Conservation (phyloP, 64 coral and sea anemone genomes). For the Montipora efflorescens region DNA sequence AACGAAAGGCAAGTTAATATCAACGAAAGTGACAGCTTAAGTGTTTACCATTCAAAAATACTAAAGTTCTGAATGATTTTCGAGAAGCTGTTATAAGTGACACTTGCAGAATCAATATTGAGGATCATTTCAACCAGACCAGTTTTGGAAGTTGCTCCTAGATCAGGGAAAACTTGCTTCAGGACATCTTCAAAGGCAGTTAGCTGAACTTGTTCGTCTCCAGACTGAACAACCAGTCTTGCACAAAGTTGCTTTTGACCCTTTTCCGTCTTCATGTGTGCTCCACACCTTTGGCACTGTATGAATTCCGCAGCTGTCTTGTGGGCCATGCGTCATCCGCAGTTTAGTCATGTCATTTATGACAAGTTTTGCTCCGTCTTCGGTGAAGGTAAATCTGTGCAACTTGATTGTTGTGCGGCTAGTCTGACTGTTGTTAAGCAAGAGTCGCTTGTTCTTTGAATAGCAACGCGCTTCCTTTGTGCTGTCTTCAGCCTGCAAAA, state of each 20-base stretch:
- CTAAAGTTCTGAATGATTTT: too few relatives aligned
- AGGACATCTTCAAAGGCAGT: neutral
- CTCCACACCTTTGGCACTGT: neutral
- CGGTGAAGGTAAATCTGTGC: conserved; percentile 22
- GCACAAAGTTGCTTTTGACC: neutral
- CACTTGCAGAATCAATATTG: too few relatives aligned
- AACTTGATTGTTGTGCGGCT: conserved; percentile 46
- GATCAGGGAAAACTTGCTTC: neutral
- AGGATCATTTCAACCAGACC: too few relatives aligned
- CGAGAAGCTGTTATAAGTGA: too few relatives aligned
- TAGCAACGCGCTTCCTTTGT: conserved; percentile 21
- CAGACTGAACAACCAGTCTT: neutral
- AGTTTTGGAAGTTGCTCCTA: too few relatives aligned
- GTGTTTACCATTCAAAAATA: too few relatives aligned
- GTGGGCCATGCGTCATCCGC: neutral
- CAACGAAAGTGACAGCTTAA: too few relatives aligned
- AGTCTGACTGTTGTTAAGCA: conserved; percentile 42
- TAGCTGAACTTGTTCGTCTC: neutral
- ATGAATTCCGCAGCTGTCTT: neutral
- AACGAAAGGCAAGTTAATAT: too few relatives aligned
- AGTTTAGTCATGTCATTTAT: conserved; percentile 31
- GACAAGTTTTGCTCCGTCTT: conserved; percentile 37
- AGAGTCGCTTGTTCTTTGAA: conserved; percentile 27
- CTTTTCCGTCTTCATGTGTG: neutral
- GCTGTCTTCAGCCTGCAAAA: conserved; percentile 7